A percentile compares a stretch with the other conserved stretches of the same genome.
Conservation (phyloP, 1,140 invertebrate genomes). For the Grapholita molesta region DNA sequence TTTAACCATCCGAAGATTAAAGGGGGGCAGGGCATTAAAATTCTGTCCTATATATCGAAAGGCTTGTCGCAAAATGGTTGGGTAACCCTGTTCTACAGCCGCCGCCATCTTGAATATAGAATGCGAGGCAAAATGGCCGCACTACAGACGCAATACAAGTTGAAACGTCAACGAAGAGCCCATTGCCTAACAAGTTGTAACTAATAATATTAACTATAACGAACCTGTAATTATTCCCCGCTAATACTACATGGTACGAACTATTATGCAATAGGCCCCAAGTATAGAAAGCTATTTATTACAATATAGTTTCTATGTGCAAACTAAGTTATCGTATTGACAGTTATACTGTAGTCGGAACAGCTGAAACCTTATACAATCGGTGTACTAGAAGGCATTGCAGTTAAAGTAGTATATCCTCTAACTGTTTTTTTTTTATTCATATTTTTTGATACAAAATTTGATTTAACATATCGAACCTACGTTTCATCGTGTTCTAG, state of each 20-base stretch:
- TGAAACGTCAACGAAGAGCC: background rate
- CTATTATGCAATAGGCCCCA: no score
- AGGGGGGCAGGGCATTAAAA: background rate
- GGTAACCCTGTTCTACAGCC: background rate
- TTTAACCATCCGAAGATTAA: background rate
- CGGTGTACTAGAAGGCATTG: constrained; percentile 11
- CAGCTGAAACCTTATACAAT: background rate
- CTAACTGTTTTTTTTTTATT: background rate
- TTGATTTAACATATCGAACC: background rate
- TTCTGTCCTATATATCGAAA: background rate
- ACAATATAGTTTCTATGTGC: constrained; percentile 4
- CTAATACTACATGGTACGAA: no score
- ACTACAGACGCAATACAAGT: background rate
- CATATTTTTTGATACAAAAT: background rate
- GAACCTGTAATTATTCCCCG: no score
- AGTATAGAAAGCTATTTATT: background rate
- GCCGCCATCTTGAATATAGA: background rate
- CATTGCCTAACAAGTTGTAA: no score
- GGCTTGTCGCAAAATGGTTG: background rate
- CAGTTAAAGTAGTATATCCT: background rate
- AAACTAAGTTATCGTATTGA: constrained; percentile 7
- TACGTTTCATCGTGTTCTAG: background rate
- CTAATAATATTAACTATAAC: no score
- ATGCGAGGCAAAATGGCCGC: background rate
- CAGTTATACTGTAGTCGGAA: background rate